Conservation (phyloP, 2,888 invertebrate species). For the Drosophila recens region DNA sequence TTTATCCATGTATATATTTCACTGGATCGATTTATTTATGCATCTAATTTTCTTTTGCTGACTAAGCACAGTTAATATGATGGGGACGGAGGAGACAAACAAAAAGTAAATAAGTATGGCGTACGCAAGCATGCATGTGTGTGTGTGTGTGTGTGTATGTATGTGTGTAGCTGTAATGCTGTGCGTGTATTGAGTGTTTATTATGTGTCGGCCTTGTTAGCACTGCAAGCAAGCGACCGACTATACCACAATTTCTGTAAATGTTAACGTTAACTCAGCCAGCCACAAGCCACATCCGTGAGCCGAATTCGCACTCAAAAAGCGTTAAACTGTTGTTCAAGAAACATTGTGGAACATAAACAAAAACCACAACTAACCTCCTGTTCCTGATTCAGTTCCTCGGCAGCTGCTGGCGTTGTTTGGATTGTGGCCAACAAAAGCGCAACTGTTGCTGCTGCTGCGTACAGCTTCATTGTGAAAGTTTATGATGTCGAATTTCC, state of each 20-base stretch:
- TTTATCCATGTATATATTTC: slow-evolving; percentile 32
- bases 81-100: slow-evolving; percentile 36
- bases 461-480: slow-evolving; percentile 60
- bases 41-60: slow-evolving; percentile 55
- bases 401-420: slow-evolving; percentile 60
- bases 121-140: slow-evolving; percentile 46
- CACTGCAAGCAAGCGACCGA: slow-evolving; percentile 53
- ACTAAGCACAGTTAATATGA: slow-evolving; percentile 64
- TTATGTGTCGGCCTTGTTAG: slow-evolving; percentile 51
- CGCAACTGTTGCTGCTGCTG: slow-evolving; percentile 78
- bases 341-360: slow-evolving; percentile 53
- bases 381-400: slow-evolving; percentile 19
- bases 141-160: slow-evolving; percentile 26
- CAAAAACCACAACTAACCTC: slow-evolving; percentile 60
- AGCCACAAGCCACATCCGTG: slow-evolving; percentile 24
- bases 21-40: slow-evolving; percentile 46
- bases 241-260: slow-evolving; percentile 43
- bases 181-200: slow-evolving; percentile 27
- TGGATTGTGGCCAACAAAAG: slow-evolving; percentile 57
- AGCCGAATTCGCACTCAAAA: slow-evolving; percentile 42
- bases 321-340: slow-evolving; percentile 57
- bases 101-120: slow-evolving; percentile 68
- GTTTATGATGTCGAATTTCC: slow-evolving; percentile 23
- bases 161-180: slow-evolving; percentile 22
- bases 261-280: slow-evolving; percentile 23